A percentile compares a stretch with the other conserved stretches of the same genome.
Evolutionary conservation across 2,113 vertebrate species (phyloP).

Genomic region (Isichthys henryi): DNA sequence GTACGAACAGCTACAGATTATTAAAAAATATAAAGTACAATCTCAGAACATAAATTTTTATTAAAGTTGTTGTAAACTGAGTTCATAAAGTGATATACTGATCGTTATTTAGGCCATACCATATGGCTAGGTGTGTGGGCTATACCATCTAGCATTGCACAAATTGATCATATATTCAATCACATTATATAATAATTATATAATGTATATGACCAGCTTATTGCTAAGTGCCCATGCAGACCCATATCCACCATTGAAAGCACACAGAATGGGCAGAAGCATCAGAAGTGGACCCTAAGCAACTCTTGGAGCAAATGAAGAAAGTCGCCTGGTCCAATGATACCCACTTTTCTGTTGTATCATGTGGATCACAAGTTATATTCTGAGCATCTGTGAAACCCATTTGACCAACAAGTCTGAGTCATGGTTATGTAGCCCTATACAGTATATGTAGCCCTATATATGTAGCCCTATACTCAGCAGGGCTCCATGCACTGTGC

Average conservation of each 20-base stretch:
- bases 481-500: neutral
- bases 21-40: neutral
- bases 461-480: neutral
- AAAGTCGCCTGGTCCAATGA: neutral
- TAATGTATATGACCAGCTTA: neutral
- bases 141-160: neutral
- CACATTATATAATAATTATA: neutral
- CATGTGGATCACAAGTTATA: neutral
- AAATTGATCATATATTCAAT: neutral
- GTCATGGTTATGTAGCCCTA: neutral
- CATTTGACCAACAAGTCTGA: neutral
- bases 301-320: neutral
- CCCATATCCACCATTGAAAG: neutral
- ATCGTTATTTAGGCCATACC: neutral
- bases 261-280: neutral
- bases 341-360: neutral
- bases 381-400: neutral
- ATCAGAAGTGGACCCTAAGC: neutral
- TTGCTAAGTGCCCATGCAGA: neutral
- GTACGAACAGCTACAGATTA: neutral
- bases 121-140: neutral
- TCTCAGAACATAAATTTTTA: neutral
- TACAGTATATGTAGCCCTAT: neutral
- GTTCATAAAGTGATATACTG: neutral
- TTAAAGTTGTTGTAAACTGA: neutral